Base-by-base conservation (phyloP, 1,140 invertebrate species). In the Arctopsyche grandis region DNA sequence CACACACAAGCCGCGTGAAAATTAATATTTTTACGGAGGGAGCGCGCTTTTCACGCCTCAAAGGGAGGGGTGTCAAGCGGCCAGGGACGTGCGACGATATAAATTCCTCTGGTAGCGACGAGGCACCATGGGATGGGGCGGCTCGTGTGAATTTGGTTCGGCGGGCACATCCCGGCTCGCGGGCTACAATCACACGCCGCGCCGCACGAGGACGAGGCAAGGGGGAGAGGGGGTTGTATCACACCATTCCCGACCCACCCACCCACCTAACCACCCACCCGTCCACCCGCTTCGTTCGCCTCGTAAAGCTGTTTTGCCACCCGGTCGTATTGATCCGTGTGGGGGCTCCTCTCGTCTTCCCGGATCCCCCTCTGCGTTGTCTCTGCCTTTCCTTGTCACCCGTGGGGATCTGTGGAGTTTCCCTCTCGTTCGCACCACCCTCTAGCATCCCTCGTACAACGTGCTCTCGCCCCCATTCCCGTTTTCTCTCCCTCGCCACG, bases 241-340 rank as follows among this genome's bases (percentile, higher is more conserved):
- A n/a, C n/a, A n/a, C n/a, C n/a, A n/a, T n/a, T n/a, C n/a, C n/a
- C n/a, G n/a, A n/a, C n/a, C n/a, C n/a, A 5, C 24, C 24, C 21
- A 26, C 22, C 63, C 63, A 19, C 14, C 16, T 9, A 3, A 9
- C 63, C 63, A 22, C 63, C 63, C 22, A 14, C 16, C 12, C 48
- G 29, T 10, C 16, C 48, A 52, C 16, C 48, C 48, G 10, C 26
- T 12, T 69, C 10, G 26, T 69, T 24, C 63, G 26, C 29, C 29
- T 78, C 75, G 79, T 80, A 80, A 80, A 80, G 75, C 79, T 80
- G 79, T 77, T 77, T 71, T 71, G 73, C 74, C 79, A 48, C 74
- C 73, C 75, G 46, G 14, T 66, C 63, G 63, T 66, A 66, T 66
- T 66, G 63, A 66, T 66, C 63, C 24, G 63, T 5, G 63, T n/a